Evolutionary conservation across 2,888 invertebrate genomes (phyloP).

Genomic region (Blera fallax): DNA sequence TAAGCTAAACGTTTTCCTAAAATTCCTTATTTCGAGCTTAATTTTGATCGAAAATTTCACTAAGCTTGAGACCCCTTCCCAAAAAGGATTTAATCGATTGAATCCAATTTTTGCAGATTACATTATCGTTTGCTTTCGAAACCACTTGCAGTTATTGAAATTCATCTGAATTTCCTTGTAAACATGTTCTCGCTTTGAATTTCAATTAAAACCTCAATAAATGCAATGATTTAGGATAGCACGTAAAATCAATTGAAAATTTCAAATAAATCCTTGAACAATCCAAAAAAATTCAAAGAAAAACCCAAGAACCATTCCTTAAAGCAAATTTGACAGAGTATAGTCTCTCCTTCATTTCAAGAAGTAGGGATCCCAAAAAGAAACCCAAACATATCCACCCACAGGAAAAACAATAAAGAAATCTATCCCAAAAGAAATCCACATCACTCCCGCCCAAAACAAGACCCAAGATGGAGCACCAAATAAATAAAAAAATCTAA

Average conservation of each 20-base stretch:
- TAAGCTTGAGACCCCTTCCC: too few relatives aligned
- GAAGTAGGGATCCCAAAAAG: not conserved
- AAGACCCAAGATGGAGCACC: conserved; percentile 31
- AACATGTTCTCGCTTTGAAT: too few relatives aligned
- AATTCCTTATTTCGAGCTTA: too few relatives aligned
- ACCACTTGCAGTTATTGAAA: too few relatives aligned
- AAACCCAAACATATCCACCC: not conserved
- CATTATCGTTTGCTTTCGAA: too few relatives aligned
- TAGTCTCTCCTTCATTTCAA: not conserved
- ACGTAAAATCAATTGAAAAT: not conserved
- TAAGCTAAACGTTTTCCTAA: too few relatives aligned
- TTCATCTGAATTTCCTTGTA: too few relatives aligned
- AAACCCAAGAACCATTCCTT: not conserved
- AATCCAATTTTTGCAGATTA: too few relatives aligned
- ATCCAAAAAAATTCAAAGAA: not conserved
- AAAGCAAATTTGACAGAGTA: not conserved
- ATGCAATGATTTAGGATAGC: too few relatives aligned
- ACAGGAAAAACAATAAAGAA: not conserved
- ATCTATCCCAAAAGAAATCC: not conserved
- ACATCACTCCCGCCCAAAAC: not conserved
- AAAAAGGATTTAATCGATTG: too few relatives aligned
- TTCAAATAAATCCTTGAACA: not conserved
- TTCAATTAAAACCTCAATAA: too few relatives aligned
- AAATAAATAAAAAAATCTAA: conserved; percentile 20
- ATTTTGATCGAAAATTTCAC: too few relatives aligned